Base-by-base conservation (phyloP, 2,113 vertebrate species). In the Odobenus rosmarus region DNA sequence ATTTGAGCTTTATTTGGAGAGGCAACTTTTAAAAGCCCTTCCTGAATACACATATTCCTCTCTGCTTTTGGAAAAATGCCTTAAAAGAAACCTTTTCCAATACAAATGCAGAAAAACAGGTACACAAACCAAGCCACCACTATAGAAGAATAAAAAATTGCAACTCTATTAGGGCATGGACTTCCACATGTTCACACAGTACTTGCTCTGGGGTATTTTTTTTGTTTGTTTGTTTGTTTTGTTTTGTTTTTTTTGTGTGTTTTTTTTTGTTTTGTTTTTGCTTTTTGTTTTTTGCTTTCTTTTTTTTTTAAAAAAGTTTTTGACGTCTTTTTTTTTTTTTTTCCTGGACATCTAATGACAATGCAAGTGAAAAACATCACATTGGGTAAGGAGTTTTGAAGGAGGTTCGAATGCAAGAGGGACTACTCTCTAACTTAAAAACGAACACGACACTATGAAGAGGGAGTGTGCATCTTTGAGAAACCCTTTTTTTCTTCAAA, bases 401-500 rank as follows among this genome's bases (percentile, higher is more conserved):
- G 74, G 76, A 97, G 80, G 95, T 88, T 97, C 10, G 95, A 98
- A 98, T 79, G 97, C 92, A 97, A 97, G 97, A 98, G 96, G 95
- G 98, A 72, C 96, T 97, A 97, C 90, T 96, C 92, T 98, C 98
- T 97, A 97, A 98, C 97, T 97, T 96, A 93, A 98, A 97, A 98
- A 97, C 95, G 94, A 97, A 98, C 84, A 97, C 98, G 57, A 96
- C 98, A 97, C 97, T 95, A 96, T 97, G 96, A 96, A 98, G 98
- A 97, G 96, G 76, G 87, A 98, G 93, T 97, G 98, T 97, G 97
- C 81, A 51, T 97, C 90, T 93, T 99, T 99, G 98, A 99, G 98
- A 98, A 98, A 98, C 95, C 53, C 92, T 97, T 98, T 77, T 77
- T 84, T 97, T 98, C 98, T 98, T 98, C 98, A 98, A 98, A 98